Conservation (phyloP, 2,113 vertebrate species). For the Gopherus flavomarginatus region DNA sequence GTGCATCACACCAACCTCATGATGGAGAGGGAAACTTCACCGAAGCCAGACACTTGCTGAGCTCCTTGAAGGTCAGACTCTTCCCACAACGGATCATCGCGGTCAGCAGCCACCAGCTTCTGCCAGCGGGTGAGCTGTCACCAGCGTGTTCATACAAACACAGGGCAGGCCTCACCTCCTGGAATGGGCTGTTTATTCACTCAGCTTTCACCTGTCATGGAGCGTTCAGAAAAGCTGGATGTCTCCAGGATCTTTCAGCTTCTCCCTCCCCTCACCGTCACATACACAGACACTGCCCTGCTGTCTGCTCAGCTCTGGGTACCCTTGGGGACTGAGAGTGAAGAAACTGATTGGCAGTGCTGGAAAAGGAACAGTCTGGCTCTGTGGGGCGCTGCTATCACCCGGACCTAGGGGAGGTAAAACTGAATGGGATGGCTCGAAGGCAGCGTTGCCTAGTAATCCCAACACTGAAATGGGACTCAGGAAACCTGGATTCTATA, state of each 20-base stretch:
- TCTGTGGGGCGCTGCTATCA: neutral
- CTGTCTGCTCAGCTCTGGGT: neutral
- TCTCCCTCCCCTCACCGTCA: neutral
- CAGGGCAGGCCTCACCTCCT: no score
- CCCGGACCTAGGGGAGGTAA: neutral
- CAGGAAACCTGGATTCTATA: no score
- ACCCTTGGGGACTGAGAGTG: neutral
- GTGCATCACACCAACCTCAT: neutral
- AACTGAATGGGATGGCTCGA: neutral
- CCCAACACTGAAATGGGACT: no score
- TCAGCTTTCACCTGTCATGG: neutral
- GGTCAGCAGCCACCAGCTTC: neutral
- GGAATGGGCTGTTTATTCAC: neutral
- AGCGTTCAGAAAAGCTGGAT: neutral
- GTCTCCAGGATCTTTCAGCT: neutral
- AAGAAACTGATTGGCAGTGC: neutral
- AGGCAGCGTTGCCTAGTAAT: neutral
- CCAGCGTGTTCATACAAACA: neutral
- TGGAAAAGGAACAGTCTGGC: neutral
- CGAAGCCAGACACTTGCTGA: constrained; percentile 62
- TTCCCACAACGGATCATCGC: constrained; percentile 21
- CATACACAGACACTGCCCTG: no score
- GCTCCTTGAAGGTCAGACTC: constrained; percentile 32
- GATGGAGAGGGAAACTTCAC: constrained; percentile 45
- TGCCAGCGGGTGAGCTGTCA: neutral